Percentiles rank a stretch among this genome's conserved stretches.
Conservation (phyloP, 2,797 vertebrate species). For the Clarias laeviceps region DNA sequence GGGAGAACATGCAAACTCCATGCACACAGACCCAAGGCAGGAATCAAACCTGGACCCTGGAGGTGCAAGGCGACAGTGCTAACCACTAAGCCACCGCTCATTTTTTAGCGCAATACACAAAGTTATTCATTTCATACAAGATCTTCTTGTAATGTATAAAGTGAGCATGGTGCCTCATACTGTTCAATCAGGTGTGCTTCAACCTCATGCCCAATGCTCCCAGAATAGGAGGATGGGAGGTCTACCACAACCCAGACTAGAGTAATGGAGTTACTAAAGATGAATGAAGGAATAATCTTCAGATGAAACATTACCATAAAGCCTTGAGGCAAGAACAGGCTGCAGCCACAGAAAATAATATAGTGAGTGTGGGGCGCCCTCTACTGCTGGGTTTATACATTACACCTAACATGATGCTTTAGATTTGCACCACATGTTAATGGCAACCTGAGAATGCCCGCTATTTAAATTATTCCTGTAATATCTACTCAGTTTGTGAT, state of each 20-base stretch:
- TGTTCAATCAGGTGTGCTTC: background rate
- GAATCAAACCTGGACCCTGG: too few species aligned
- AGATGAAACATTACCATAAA: background rate
- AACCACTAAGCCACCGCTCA: too few species aligned
- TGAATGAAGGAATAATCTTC: background rate
- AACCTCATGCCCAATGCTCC: background rate
- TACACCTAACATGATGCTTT: background rate
- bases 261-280: background rate
- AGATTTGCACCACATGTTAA: background rate
- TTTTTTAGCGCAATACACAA: background rate
- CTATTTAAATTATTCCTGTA: background rate
- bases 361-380: conserved; percentile 10
- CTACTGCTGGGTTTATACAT: conserved; percentile 30
- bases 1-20: too few species aligned
- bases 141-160: background rate
- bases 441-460: background rate
- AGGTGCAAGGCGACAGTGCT: too few species aligned
- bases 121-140: background rate
- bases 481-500: background rate
- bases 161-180: background rate
- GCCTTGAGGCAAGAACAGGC: background rate
- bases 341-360: background rate
- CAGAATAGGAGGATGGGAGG: background rate
- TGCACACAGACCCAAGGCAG: too few species aligned
- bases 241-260: background rate